Evolutionary conservation across 2,797 vertebrate species (phyloP).

Genomic region (Hemitrygon akajei): DNA sequence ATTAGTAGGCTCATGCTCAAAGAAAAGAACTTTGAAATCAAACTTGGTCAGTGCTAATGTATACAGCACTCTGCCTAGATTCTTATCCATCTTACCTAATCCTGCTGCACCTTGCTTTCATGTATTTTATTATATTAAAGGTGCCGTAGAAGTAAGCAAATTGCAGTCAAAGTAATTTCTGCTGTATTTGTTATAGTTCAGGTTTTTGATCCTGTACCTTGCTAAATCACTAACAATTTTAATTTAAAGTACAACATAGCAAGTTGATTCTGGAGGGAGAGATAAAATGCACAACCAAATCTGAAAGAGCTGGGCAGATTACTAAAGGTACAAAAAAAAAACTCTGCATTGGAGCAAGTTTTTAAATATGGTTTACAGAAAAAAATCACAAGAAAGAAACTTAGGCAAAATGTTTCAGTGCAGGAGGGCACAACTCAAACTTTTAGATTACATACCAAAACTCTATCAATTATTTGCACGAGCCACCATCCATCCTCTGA

Average conservation of each 20-base stretch:
- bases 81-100: too few species aligned
- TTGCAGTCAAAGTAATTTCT: background rate
- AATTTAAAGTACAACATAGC: background rate
- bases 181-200: background rate
- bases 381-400: background rate
- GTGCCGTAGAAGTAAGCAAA: background rate
- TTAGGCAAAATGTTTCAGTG: background rate
- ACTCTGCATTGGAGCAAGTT: background rate
- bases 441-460: background rate
- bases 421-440: background rate
- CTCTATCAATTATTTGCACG: background rate
- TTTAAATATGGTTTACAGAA: background rate
- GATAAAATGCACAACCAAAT: background rate
- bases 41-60: background rate
- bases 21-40: too few species aligned
- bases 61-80: background rate
- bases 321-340: background rate
- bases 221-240: background rate
- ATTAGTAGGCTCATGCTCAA: background rate
- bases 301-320: background rate
- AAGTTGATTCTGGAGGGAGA: background rate
- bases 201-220: background rate
- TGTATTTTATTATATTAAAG: background rate
- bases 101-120: background rate
- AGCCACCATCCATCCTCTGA: background rate